Conservation (phyloP, 1,140 invertebrate species). For the Bactericera cockerelli region DNA sequence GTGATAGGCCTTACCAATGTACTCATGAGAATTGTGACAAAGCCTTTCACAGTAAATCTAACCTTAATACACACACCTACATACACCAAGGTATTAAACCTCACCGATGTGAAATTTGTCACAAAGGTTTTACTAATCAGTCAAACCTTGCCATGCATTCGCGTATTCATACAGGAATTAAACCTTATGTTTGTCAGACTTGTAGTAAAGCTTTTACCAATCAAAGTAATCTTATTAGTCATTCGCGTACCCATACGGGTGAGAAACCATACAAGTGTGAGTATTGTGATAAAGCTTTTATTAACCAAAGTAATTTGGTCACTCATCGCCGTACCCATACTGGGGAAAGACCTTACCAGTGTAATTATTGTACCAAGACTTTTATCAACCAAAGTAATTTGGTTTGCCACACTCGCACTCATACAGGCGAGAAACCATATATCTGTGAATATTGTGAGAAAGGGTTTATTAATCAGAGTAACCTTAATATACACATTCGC, state of each 20-base stretch:
- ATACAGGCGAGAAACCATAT: conserved; percentile 48
- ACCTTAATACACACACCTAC: conserved; percentile 22
- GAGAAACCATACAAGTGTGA: conserved; percentile 22
- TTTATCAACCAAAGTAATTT: conserved; percentile 61
- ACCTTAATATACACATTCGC: conserved; percentile 33
- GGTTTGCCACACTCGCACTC: conserved; percentile 44
- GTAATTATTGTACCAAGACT: conserved; percentile 50
- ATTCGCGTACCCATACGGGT: conserved; percentile 21
- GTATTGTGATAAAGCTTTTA: conserved; percentile 4
- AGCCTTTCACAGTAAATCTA: conserved; percentile 17
- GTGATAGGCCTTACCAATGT: conserved; percentile 33
- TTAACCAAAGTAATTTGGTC: neutral
- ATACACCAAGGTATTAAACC: conserved; percentile 35
- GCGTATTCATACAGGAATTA: conserved; percentile 10
- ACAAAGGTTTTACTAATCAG: conserved; percentile 7
- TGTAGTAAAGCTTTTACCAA: conserved; percentile 21
- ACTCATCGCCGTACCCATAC: conserved; percentile 45
- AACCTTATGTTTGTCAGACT: conserved; percentile 16
- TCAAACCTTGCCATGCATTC: conserved; percentile 5
- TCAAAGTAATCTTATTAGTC: conserved; percentile 21
- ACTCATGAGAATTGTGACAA: conserved; percentile 17
- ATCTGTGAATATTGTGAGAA: conserved; percentile 40
- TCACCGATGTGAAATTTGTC: neutral
- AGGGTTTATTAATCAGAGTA: conserved; percentile 34
- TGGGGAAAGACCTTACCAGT: conserved; percentile 54